These are phyloP conservation scores for Enteromius thamalakanensis DNA, from an alignment of 2,797 vertebrate genomes.

Conservation along the genomic window DNA sequence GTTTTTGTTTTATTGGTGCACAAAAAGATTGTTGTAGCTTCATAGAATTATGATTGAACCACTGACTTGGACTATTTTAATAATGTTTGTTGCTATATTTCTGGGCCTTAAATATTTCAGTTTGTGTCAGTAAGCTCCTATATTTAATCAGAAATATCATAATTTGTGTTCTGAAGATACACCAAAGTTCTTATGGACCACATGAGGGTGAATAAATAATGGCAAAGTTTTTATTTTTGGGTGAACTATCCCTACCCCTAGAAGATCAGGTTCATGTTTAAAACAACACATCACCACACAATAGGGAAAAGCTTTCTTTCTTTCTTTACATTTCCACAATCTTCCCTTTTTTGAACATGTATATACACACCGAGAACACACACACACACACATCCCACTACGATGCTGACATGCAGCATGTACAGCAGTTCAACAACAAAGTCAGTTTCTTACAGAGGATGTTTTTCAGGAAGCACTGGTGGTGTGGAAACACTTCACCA, in stretches of 20 bases:
- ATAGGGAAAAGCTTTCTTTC: not conserved
- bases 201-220: not conserved
- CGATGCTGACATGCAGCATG: not conserved
- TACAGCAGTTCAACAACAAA: constrained; percentile 9
- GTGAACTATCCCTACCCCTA: not conserved
- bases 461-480: constrained; percentile 47
- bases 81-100: not conserved
- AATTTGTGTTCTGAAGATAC: not conserved
- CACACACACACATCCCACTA: constrained; percentile 2
- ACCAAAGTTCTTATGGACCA: not conserved
- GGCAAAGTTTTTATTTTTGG: not conserved
- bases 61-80: not conserved
- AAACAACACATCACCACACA: not conserved
- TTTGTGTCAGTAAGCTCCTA: not conserved
- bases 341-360: not conserved
- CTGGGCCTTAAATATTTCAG: not conserved
- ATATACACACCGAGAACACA: not conserved
- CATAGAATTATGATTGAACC: not conserved
- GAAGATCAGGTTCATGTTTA: not conserved
- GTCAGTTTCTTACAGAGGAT: constrained; percentile 35
- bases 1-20: not conserved
- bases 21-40: not conserved
- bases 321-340: not conserved
- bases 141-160: not conserved
- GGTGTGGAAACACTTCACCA: constrained; percentile 33